A percentile compares a stretch with the other conserved stretches of the same genome.
phyloP scores from a whole-genome alignment of 2,888 invertebrate species.

The Eucriotettix oculatus region DNA sequence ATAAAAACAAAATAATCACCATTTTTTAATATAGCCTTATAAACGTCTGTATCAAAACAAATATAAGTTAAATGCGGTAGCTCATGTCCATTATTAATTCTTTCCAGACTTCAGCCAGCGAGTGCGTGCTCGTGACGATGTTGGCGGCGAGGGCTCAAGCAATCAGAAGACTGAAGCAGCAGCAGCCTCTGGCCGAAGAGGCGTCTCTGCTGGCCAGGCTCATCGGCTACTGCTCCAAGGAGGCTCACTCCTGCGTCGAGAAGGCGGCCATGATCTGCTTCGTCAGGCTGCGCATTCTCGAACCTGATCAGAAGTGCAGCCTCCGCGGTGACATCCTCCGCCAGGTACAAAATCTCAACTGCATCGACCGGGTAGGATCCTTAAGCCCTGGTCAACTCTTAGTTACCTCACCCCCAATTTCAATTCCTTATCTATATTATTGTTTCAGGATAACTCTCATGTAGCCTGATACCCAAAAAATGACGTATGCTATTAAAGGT shows the following conservation, averaged over 20 bases:
- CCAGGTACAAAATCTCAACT: no score
- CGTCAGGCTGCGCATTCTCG: conserved; percentile 74
- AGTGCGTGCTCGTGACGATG: conserved; percentile 84
- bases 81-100: no score
- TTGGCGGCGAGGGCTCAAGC: conserved; percentile 82
- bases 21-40: no score
- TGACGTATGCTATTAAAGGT: no score
- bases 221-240: conserved; percentile 83
- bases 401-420: neutral
- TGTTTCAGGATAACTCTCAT: neutral
- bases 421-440: neutral
- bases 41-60: no score
- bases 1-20: no score
- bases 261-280: conserved; percentile 90
- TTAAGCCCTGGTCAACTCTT: no score
- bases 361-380: no score
- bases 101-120: conserved; percentile 82
- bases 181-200: conserved; percentile 76
- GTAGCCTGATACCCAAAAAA: no score
- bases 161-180: conserved; percentile 66
- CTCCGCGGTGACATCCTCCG: conserved; percentile 63
- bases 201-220: conserved; percentile 78
- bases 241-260: conserved; percentile 84
- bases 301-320: conserved; percentile 69
- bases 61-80: no score